Conservation (phyloP, 2,888 invertebrate genomes). For the Sesia bembeciformis region DNA sequence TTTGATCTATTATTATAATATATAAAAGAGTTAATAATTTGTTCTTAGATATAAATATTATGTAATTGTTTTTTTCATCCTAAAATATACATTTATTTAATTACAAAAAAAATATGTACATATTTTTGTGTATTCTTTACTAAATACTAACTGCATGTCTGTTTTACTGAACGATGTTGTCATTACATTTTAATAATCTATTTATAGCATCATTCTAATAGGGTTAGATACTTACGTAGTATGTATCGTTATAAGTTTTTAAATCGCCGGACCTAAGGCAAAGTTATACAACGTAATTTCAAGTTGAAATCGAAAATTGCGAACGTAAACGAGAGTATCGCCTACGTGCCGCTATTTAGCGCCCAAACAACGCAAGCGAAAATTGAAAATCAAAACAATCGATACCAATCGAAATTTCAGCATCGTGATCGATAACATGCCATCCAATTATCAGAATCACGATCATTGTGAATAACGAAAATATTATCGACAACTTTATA, state of each 20-base stretch:
- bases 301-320: slow-evolving; percentile 39
- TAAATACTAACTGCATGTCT: too few species aligned
- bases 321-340: slow-evolving; percentile 38
- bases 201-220: too few species aligned
- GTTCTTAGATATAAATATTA: neutral
- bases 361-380: slow-evolving; percentile 65
- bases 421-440: slow-evolving; percentile 69
- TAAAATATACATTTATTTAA: too few species aligned
- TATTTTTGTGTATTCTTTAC: too few species aligned
- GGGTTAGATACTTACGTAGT: too few species aligned
- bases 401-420: slow-evolving; percentile 65
- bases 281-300: too few species aligned
- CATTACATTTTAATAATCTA: too few species aligned
- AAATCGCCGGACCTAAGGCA: too few species aligned
- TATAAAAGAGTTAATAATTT: neutral
- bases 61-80: too few species aligned
- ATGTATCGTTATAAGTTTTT: too few species aligned
- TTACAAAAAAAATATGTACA: too few species aligned
- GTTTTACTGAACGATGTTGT: too few species aligned
- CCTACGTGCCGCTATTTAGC: slow-evolving; percentile 72
- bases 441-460: slow-evolving; percentile 68
- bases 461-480: slow-evolving; percentile 31
- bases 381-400: slow-evolving; percentile 75
- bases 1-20: neutral
- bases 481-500: neutral